phyloP scores from a whole-genome alignment of 1,140 invertebrate genomes.

The Rhagoletis pomonella region DNA sequence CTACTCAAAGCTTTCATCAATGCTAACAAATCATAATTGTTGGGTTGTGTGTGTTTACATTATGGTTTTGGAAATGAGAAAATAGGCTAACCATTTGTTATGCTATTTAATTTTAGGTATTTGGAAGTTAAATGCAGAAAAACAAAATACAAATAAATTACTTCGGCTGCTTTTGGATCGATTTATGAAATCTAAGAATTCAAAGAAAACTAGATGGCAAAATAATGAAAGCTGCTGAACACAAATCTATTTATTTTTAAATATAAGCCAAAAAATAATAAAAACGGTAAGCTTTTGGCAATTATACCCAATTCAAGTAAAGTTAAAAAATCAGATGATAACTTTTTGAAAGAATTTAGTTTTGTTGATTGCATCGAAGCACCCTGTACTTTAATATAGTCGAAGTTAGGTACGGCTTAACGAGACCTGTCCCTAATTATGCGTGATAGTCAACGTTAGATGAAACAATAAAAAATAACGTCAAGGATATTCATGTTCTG shows the following conservation, averaged over 20 bases:
- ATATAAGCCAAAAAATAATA: too few relatives aligned
- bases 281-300: too few relatives aligned
- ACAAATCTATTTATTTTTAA: too few relatives aligned
- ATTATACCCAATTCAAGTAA: too few relatives aligned
- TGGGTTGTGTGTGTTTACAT: neutral
- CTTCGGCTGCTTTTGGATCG: too few relatives aligned
- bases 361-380: neutral
- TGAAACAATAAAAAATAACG: too few relatives aligned
- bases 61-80: neutral
- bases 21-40: constrained; percentile 30
- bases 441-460: too few relatives aligned
- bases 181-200: too few relatives aligned
- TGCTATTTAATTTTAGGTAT: neutral
- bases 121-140: neutral
- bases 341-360: too few relatives aligned
- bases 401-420: neutral
- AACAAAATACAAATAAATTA: neutral
- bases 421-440: neutral
- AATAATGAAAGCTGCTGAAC: neutral
- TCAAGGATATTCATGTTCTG: too few relatives aligned
- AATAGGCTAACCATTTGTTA: neutral
- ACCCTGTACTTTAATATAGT: too few relatives aligned
- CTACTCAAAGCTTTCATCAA: neutral
- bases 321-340: too few relatives aligned
- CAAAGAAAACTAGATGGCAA: neutral